A percentile compares a stretch with the other conserved stretches of the same genome.
Conservation (phyloP, 2,888 invertebrate genomes). For the Lucinisca nassula region DNA sequence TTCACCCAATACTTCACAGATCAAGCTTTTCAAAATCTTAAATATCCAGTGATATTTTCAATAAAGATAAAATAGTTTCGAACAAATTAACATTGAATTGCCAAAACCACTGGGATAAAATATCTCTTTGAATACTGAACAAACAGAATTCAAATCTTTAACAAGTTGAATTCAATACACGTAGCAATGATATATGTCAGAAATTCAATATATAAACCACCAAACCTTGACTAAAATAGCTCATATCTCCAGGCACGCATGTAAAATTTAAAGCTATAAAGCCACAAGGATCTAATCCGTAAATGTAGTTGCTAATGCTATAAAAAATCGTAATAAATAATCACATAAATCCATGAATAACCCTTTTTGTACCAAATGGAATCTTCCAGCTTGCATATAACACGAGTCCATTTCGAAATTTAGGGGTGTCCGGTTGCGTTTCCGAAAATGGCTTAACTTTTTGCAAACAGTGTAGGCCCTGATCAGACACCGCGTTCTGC, state of each 20-base stretch:
- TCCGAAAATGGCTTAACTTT: too few species aligned
- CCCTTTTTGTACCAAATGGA: too few species aligned
- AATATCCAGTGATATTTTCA: background rate
- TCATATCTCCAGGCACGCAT: background rate
- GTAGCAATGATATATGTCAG: background rate
- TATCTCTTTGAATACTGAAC: background rate
- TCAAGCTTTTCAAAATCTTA: background rate
- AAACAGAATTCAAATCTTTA: background rate
- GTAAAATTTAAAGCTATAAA: background rate
- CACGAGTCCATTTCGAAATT: too few species aligned
- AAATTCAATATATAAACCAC: constrained; percentile 9
- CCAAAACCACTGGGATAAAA: background rate
- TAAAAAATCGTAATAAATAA: background rate
- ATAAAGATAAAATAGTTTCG: background rate
- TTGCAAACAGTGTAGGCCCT: too few species aligned
- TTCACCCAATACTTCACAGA: background rate
- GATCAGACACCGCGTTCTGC: too few species aligned
- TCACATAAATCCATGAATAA: background rate
- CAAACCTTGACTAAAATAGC: constrained; percentile 3
- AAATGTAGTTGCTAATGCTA: background rate
- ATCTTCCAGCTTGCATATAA: too few species aligned
- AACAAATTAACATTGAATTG: background rate
- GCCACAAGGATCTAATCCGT: background rate
- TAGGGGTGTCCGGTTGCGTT: too few species aligned
- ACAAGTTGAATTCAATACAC: background rate